These are phyloP conservation scores for Pentamera pediparva DNA, from an alignment of 53 echinoderm and acorn worm genomes.

Conservation along the genomic window DNA sequence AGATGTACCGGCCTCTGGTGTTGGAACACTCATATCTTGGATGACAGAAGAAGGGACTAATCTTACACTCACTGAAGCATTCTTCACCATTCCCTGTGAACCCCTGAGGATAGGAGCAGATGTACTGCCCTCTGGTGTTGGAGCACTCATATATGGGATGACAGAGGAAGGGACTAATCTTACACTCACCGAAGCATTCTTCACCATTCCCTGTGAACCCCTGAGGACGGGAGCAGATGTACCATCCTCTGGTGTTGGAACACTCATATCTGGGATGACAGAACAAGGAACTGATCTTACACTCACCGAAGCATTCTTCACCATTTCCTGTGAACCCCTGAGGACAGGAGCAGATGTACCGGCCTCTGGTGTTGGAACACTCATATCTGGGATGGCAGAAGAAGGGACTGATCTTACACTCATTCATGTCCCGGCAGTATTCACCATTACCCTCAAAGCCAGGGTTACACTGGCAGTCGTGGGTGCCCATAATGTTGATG, in stretches of 20 bases:
- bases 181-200: neutral
- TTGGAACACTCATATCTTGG: too few species aligned
- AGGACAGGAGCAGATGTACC: conserved; percentile 10
- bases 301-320: conserved; percentile 15
- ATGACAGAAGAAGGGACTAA: neutral
- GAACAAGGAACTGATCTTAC: conserved; percentile 5
- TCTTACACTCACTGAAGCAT: neutral
- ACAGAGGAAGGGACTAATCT: neutral
- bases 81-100: too few species aligned
- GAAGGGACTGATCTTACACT: conserved; percentile 12
- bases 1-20: too few species aligned
- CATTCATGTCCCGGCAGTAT: neutral
- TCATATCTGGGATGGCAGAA: conserved; percentile 14
- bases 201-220: too few species aligned
- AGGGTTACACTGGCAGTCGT: neutral
- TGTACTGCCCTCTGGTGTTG: too few species aligned
- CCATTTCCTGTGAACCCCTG: conserved; percentile 20
- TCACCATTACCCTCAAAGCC: conserved; percentile 13
- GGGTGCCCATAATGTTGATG: neutral
- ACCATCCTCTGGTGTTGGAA: neutral
- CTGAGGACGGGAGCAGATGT: neutral
- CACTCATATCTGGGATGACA: conserved; percentile 14
- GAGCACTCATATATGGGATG: neutral
- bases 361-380: neutral
- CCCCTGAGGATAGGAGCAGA: neutral